Conservation (phyloP, 2,797 vertebrate genomes). For the Leontopithecus rosalia region DNA sequence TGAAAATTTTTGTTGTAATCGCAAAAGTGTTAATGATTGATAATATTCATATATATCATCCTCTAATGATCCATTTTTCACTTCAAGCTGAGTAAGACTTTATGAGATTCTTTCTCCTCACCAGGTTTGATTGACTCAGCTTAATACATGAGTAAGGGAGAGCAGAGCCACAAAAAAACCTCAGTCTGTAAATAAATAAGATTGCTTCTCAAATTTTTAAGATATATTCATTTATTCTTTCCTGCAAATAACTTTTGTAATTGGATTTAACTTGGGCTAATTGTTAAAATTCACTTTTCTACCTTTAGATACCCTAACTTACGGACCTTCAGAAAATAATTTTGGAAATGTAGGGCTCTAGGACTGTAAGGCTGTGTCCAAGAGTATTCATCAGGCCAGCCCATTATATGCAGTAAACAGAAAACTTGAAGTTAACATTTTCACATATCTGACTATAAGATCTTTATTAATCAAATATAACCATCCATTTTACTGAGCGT, state of each 20-base stretch:
- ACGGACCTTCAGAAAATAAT: not conserved
- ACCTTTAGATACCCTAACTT: not conserved
- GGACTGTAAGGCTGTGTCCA: not conserved
- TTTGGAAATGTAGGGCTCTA: not conserved
- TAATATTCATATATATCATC: not conserved
- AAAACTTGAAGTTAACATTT: not conserved
- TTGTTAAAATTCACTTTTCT: constrained; percentile 45
- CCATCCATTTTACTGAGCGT: not conserved
- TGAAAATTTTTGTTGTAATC: not conserved
- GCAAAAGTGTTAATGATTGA: not conserved
- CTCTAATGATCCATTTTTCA: not conserved
- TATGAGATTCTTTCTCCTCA: not conserved
- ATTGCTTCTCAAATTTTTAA: not conserved
- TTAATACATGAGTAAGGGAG: not conserved
- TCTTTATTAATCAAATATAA: constrained; percentile 16
- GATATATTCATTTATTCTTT: not conserved
- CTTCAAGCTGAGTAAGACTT: not conserved
- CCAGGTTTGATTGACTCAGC: not conserved
- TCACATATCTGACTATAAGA: not conserved
- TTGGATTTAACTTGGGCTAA: not conserved
- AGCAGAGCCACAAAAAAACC: not conserved
- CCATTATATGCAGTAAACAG: not conserved
- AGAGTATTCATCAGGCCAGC: not conserved
- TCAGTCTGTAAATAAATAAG: not conserved
- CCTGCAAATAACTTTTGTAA: not conserved